phyloP scores from a whole-genome alignment of 2,888 invertebrate genomes.

The Morinoia aosen region DNA sequence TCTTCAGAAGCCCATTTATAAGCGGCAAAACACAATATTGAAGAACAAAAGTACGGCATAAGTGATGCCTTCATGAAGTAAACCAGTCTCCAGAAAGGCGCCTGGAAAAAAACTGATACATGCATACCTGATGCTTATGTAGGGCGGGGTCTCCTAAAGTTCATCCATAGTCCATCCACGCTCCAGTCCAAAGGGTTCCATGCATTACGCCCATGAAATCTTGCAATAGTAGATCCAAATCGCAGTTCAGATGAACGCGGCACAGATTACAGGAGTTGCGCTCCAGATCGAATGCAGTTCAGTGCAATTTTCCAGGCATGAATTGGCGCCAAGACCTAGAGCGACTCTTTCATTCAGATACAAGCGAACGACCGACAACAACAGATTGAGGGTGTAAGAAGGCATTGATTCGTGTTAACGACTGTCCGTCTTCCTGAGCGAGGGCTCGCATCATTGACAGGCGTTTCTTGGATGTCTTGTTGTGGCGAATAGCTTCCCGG shows the following conservation, averaged over 20 bases:
- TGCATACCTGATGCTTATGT: not conserved
- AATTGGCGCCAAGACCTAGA: conserved; percentile 16
- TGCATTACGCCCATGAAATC: conserved; percentile 40
- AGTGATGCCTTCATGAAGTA: not conserved
- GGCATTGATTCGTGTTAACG: not conserved
- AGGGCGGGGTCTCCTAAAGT: not conserved
- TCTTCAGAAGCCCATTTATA: not conserved
- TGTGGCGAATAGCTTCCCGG: not conserved
- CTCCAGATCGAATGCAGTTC: conserved; percentile 28
- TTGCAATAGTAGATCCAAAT: not conserved
- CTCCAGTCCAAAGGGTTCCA: not conserved
- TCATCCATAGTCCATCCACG: not conserved
- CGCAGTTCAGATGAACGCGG: not conserved
- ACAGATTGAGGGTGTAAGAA: not conserved
- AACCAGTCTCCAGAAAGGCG: not conserved
- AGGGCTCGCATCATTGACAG: not conserved
- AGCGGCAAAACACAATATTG: not conserved
- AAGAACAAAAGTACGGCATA: not conserved
- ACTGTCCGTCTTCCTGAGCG: not conserved
- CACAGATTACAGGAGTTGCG: not conserved
- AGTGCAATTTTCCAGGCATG: not conserved
- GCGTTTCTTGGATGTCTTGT: not conserved
- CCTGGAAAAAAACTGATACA: not conserved
- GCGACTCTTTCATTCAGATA: conserved; percentile 23
- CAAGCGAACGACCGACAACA: not conserved